phyloP scores from a whole-genome alignment of 2,113 vertebrate genomes.

The Casuarius casuarius region DNA sequence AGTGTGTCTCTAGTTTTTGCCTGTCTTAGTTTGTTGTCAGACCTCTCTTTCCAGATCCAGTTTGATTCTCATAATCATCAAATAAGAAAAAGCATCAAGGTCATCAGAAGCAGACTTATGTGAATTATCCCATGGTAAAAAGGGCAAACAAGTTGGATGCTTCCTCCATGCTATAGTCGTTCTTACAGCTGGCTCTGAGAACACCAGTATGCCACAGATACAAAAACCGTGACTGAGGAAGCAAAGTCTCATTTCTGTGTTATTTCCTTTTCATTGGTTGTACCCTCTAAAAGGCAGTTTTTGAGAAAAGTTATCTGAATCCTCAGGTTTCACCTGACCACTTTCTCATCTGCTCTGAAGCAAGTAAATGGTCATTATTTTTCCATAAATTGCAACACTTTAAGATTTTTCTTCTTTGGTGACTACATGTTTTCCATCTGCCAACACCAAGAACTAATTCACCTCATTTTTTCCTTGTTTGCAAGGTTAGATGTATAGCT shows the following conservation, averaged over 20 bases:
- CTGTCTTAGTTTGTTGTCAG: not conserved
- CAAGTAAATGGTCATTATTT: not conserved
- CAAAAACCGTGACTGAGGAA: not conserved
- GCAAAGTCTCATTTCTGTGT: not conserved
- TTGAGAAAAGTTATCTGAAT: not conserved
- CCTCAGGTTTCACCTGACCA: not conserved
- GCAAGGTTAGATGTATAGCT: not conserved
- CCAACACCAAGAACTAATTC: not conserved
- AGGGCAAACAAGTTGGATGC: not conserved
- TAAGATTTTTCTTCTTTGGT: not conserved
- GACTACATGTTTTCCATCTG: not conserved
- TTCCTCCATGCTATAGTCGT: too few species aligned
- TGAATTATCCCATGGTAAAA: not conserved
- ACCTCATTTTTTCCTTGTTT: not conserved
- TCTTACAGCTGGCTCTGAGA: not conserved
- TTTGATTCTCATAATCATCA: not conserved
- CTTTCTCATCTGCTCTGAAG: not conserved
- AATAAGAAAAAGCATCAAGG: not conserved
- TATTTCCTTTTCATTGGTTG: not conserved
- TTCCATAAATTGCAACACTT: rapidly evolving
- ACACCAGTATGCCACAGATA: rapidly evolving
- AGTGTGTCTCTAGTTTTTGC: not conserved
- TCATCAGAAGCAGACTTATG: not conserved
- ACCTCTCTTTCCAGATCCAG: not conserved
- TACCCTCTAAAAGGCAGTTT: not conserved